Evolutionary conservation across 2,113 vertebrate genomes (phyloP).

Genomic region (Mesitornis unicolor): DNA sequence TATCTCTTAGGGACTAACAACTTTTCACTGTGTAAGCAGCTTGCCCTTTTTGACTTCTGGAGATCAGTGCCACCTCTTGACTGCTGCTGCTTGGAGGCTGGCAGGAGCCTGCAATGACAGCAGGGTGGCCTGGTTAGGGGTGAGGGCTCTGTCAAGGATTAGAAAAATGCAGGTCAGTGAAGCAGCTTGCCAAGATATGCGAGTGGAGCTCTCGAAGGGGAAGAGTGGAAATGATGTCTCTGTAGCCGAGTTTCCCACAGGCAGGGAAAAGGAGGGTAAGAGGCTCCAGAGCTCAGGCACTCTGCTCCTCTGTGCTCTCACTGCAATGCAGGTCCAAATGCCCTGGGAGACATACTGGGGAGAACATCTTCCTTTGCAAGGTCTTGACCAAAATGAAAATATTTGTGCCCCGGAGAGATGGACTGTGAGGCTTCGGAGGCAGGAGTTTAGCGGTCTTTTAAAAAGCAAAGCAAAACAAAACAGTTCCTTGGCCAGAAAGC

Average conservation of each 20-base stretch:
- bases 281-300: background rate
- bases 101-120: background rate
- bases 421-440: background rate
- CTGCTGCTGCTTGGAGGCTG: background rate
- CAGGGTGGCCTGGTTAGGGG: background rate
- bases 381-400: background rate
- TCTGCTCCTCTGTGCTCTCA: background rate
- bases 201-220: background rate
- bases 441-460: background rate
- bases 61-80: background rate
- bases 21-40: background rate
- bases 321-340: background rate
- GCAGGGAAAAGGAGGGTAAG: background rate
- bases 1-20: background rate
- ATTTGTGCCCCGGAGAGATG: background rate
- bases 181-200: background rate
- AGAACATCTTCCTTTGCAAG: background rate
- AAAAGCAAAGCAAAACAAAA: constrained; percentile 2
- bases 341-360: background rate
- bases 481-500: background rate
- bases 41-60: background rate
- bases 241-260: background rate
- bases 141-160: background rate
- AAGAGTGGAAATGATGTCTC: background rate
- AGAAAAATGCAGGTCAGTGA: background rate